Evolutionary conservation across 2,888 invertebrate species (phyloP), one percentile per base, ranked within the genome.

Genomic region (Apocheima hispidaria): DNA sequence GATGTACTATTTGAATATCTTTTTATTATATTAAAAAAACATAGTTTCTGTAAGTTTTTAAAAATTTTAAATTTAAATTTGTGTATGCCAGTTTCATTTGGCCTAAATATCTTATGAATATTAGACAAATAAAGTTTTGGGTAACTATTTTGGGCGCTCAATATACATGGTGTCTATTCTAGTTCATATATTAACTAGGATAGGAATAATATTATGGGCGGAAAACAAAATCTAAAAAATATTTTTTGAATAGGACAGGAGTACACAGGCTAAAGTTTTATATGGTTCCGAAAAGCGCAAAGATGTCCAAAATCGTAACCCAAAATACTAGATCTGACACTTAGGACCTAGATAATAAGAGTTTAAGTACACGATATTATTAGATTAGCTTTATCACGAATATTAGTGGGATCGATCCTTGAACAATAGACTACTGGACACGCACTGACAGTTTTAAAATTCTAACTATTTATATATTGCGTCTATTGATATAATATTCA

Each of bases 51-150:
- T n/a, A n/a, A n/a, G n/a, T n/a, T n/a, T n/a, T n/a, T n/a, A 14
- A 41, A 30, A 36, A 16, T 6, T 43, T 50, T n/a, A n/a, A n/a
- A n/a, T n/a, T n/a, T n/a, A n/a, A n/a, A n/a, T n/a, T n/a, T n/a
- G n/a, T n/a, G n/a, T n/a, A n/a, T n/a, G n/a, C n/a, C n/a, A n/a
- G n/a, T n/a, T n/a, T n/a, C n/a, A n/a, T n/a, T 49, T 41, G 60
- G 53, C 60, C 60, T 60, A 53, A 36, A 21, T 30, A 53, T 60
- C 53, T 53, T 60, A 60, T 60, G 53, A 60, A 60, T 48, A 41
- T 41, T 60, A 49, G 53, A 36, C 41, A 30, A 46, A 40, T 59
- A 44, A 44, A 28, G 10, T 7, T 44, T 58, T 58, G 50, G 58
- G 43, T 3, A 36, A 26, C 28, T 12, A 38, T 28, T 18, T 41